Evolutionary conservation across 2,113 vertebrate genomes (phyloP).

Genomic region (Pelecanus crispus): DNA sequence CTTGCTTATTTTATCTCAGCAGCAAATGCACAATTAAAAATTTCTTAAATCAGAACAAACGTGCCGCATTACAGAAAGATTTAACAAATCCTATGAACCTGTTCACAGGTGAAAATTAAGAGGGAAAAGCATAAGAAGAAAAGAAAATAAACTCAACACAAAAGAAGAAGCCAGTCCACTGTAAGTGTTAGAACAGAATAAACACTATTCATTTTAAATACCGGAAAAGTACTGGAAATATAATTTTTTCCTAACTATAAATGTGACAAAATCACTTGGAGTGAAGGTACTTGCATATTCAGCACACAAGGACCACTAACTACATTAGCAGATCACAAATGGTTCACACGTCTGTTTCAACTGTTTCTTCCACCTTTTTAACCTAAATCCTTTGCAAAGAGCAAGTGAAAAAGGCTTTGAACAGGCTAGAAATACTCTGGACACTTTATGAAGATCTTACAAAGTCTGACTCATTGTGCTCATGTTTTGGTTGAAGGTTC

Average conservation of each 20-base stretch:
- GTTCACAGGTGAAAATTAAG: background rate
- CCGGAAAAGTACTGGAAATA: background rate
- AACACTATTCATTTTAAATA: background rate
- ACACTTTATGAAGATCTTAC: background rate
- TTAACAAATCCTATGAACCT: background rate
- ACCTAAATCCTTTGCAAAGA: background rate
- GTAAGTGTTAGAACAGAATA: background rate
- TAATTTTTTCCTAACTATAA: background rate
- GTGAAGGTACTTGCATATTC: background rate
- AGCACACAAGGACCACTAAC: background rate
- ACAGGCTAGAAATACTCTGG: background rate
- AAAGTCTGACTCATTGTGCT: background rate
- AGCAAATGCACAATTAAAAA: background rate
- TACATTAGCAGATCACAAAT: background rate
- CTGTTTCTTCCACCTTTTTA: background rate
- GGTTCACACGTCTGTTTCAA: background rate
- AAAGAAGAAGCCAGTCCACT: background rate
- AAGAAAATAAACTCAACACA: background rate
- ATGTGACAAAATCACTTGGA: background rate
- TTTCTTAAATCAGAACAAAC: background rate
- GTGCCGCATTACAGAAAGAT: background rate
- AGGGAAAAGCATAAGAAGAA: background rate
- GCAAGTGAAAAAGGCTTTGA: background rate
- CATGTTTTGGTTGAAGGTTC: background rate
- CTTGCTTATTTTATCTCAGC: conserved; percentile 29